Percentiles rank a stretch among this genome's conserved stretches.
phyloP scores from a whole-genome alignment of 2,113 vertebrate species.

The Sphyrna mokarran region DNA sequence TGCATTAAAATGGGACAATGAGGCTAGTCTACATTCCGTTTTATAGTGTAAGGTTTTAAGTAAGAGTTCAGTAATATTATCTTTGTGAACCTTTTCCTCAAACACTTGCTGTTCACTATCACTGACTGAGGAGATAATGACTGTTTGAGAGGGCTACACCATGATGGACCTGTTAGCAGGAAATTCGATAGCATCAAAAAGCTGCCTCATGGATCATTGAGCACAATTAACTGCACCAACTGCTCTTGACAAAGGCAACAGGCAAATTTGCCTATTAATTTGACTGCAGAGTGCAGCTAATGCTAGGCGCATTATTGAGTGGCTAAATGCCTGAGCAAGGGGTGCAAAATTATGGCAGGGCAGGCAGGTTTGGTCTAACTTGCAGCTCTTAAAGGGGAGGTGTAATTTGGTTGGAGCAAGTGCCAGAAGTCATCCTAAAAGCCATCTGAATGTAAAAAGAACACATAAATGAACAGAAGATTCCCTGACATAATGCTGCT shows the following conservation, averaged over 20 bases:
- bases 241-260: background rate
- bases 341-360: too few relatives aligned
- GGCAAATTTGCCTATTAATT: background rate
- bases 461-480: too few relatives aligned
- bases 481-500: too few relatives aligned
- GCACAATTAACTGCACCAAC: background rate
- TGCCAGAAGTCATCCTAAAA: too few relatives aligned
- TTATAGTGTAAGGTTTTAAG: background rate
- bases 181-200: background rate
- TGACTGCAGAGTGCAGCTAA: too few relatives aligned
- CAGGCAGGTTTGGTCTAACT: too few relatives aligned
- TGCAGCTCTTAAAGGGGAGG: too few relatives aligned
- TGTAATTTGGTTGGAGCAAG: too few relatives aligned
- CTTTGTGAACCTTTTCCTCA: background rate
- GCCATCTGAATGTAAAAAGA: too few relatives aligned
- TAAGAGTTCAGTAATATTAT: background rate
- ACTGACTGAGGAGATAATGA: background rate
- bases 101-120: background rate
- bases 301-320: too few relatives aligned
- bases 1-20: background rate
- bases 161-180: background rate
- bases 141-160: background rate
- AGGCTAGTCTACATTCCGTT: background rate
- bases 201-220: background rate
- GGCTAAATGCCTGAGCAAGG: too few relatives aligned